phyloP scores from a whole-genome alignment of 2,797 vertebrate genomes.

The Gadopsis bispinosus region DNA sequence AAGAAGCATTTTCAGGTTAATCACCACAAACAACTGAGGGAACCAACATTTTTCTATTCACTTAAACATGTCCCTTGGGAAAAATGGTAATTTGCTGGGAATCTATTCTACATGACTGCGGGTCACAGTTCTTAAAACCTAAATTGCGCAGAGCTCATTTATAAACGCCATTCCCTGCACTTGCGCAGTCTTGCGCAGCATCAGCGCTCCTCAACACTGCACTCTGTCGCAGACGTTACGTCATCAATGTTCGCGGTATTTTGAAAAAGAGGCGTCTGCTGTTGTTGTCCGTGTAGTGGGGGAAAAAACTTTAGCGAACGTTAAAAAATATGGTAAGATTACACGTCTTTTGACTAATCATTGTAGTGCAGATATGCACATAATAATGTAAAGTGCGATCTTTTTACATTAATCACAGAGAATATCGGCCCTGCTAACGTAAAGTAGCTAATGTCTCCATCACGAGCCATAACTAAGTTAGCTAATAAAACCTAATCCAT shows the following conservation, averaged over 20 bases:
- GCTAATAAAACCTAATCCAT: neutral
- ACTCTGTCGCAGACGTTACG: conserved; percentile 29
- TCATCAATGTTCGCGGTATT: conserved; percentile 80
- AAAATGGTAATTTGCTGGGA: neutral
- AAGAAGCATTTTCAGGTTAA: neutral
- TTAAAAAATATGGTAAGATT: conserved; percentile 66
- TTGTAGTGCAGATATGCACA: neutral
- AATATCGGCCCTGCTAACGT: neutral
- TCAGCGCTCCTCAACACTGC: neutral
- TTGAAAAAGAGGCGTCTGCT: conserved; percentile 61
- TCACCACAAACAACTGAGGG: neutral
- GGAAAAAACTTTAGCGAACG: neutral
- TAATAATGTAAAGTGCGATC: rapidly evolving
- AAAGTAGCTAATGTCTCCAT: neutral
- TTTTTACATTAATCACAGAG: neutral
- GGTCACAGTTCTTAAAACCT: neutral
- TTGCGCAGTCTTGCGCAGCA: conserved; percentile 57
- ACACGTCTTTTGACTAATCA: rapidly evolving
- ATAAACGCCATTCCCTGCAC: rapidly evolving
- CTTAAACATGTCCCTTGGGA: neutral
- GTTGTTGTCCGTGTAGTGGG: neutral
- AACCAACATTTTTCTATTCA: neutral
- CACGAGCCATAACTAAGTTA: neutral
- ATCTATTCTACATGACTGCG: neutral
- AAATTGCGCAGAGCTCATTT: too few species aligned